Evolutionary conservation across 2,797 vertebrate genomes (phyloP), one percentile per base, ranked within the genome.

Genomic region (Cygnus olor): DNA sequence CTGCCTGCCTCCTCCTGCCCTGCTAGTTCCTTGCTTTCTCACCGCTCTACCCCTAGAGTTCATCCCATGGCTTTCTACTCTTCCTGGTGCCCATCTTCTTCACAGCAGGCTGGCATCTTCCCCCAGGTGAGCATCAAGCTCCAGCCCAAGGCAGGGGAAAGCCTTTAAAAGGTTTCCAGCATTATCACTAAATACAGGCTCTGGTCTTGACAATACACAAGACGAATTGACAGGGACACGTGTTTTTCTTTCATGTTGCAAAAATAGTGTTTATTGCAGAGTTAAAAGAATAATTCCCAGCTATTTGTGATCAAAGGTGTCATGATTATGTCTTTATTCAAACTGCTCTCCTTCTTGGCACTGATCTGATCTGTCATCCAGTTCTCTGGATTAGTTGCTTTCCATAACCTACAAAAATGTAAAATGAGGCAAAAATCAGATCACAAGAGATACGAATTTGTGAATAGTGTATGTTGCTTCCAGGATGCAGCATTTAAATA

Each of bases 1-100:
- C 83, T 11, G 22, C 36, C 60, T 24, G 25, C 72, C 51, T 45
- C 68, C 68, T 53, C 11, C 89, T 82, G 78, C 92, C 74, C 63
- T 1, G 34, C 47, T n/a, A 0, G 3, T 1, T 9, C 72, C 70
- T 68, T 4, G 0, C 45, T 40, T 49, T 1, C 4, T 20, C 54
- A 44, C 58, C 44, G 51, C 66, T 22, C 5, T 3, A 16, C 20
- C 51, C 38, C 6, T 0, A 0, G 8, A 65, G 5, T 1, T 58
- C 53, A 18, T 22, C 44, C 6, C 1, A 4, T 11, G 49, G 22
- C 65, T 88, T 64, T 51, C 38, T 3, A 14, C 87, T 19, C 85
- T 89, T 66, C 82, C 68, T 18, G 2, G 42, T 22, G 66, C 64
- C 63, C 81, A 58, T 51, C 38, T 64, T 57, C 80, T 6, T 10